Evolutionary conservation across 2,888 invertebrate genomes (phyloP), one percentile per base, ranked within the genome.

Genomic region (Aspidiotus destructor): DNA sequence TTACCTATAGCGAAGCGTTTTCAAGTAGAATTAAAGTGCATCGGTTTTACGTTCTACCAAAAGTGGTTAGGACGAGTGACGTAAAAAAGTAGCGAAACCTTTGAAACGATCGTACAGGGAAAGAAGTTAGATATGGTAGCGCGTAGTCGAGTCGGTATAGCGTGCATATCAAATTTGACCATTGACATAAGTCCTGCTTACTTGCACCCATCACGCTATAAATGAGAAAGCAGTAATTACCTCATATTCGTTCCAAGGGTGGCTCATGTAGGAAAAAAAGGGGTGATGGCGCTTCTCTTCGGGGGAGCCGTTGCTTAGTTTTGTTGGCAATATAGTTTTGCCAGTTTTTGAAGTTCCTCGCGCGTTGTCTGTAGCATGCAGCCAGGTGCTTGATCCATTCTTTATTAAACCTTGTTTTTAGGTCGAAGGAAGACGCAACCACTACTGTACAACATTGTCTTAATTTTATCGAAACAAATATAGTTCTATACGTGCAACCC

Each of bases 91-190:
- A 48, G n/a, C 10, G n/a, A 48, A 28, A 28, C 28, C 28, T 28
- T 28, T 28, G 28, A 28, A 28, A 28, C 28, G 28, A 28, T 28
- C 28, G 28, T 28, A 28, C 28, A 5, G 28, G 28, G 28, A 28
- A 28, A 28, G 28, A 28, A 28, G 28, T 28, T 28, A 28, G 28
- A 28, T 28, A 28, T 28, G 28, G 28, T 28, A 28, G 28, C 28
- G 28, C 28, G 28, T 28, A 28, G 28, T 28, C 28, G 41, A 28
- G 28, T 28, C 28, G 41, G 41, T 40, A n/a, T 64, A 57, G 64
- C 64, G 57, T 64, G 64, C 64, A 64, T 57, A 64, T 64, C 64
- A 64, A 64, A 44, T 64, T 57, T 64, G 64, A 64, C 64, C 64
- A 64, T 57, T 64, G 64, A 64, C 64, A 54, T 64, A 53, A 13